Evolutionary conservation across 2,113 vertebrate species (phyloP).

Genomic region (Dicerorhinus sumatrensis): DNA sequence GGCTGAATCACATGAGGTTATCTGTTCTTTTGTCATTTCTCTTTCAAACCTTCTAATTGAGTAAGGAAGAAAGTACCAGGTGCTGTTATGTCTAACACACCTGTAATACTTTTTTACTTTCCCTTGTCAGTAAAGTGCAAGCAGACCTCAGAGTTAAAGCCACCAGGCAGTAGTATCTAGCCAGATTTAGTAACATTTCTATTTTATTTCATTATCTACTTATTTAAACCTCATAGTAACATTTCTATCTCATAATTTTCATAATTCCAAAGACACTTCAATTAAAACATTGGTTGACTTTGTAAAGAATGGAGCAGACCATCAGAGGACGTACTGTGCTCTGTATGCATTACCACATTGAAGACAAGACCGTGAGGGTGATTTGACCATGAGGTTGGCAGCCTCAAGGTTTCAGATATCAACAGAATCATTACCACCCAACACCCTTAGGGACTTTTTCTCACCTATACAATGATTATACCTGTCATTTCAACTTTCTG

Average conservation of each 20-base stretch:
- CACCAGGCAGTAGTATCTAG: neutral
- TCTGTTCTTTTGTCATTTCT: conserved; percentile 10
- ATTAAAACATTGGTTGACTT: neutral
- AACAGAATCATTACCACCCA: neutral
- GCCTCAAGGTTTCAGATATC: neutral
- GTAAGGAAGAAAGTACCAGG: neutral
- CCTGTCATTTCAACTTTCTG: neutral
- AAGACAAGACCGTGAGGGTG: neutral
- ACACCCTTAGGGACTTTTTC: neutral
- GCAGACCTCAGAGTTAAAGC: neutral
- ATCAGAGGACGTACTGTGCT: neutral
- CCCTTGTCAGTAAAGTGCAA: neutral
- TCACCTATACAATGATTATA: neutral
- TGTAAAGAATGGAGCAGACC: neutral
- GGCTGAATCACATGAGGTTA: neutral
- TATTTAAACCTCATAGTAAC: neutral
- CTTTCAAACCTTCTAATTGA: conserved; percentile 37
- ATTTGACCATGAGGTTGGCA: neutral
- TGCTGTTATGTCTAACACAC: neutral
- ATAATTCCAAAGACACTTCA: conserved; percentile 22
- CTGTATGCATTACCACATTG: neutral
- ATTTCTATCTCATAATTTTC: neutral
- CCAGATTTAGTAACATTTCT: neutral
- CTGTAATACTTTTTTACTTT: neutral
- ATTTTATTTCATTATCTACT: neutral